Evolutionary conservation across 2,797 vertebrate species (phyloP), one percentile per base, ranked within the genome.

Genomic region (Petrocephalus schoutedeni): DNA sequence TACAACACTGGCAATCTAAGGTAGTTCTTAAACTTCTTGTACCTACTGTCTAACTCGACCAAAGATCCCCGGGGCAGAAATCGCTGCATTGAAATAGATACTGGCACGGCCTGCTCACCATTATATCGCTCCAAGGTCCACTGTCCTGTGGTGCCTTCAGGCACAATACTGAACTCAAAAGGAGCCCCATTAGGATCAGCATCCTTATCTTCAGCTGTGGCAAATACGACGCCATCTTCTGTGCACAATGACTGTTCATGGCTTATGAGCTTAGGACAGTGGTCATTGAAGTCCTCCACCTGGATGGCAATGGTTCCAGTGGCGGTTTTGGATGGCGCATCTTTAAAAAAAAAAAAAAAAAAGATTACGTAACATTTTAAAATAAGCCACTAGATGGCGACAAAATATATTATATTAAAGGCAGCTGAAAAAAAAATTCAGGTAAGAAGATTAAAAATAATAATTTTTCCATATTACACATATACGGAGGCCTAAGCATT

Each of bases 231-330:
- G 2, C 92, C 93, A 9, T 88, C 2, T 19, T 96, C 84, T 0
- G 93, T 92, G 89, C 98, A 99, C 32, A 97, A 32, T 0, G 10
- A 94, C 57, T 88, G 93, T 1, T 90, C 83, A 0, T 88, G 92
- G 86, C 96, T 92, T 12, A 93, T 91, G 89, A 99, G 92, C 14
- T 89, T 90, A 0, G 98, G 98, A 87, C 97, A 98, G 89, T 99
- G 95, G 93, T 99, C 97, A 83, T 99, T 99, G 88, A 91, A 89
- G 90, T 99, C 97, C 41, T 88, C 45, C 12, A 99, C 95, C 0
- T 93, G 89, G 89, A 99, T 94, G 57, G 94, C 88, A 7, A 99
- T 94, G 2, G 98, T 99, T 89, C 98, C 98, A 0, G 98, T 99
- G 87, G 94, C 92, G 0, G 98, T 98, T 93, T 97, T 97, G 82